Evolutionary conservation across 2,797 vertebrate genomes (phyloP).

Genomic region (Spizella passerina): DNA sequence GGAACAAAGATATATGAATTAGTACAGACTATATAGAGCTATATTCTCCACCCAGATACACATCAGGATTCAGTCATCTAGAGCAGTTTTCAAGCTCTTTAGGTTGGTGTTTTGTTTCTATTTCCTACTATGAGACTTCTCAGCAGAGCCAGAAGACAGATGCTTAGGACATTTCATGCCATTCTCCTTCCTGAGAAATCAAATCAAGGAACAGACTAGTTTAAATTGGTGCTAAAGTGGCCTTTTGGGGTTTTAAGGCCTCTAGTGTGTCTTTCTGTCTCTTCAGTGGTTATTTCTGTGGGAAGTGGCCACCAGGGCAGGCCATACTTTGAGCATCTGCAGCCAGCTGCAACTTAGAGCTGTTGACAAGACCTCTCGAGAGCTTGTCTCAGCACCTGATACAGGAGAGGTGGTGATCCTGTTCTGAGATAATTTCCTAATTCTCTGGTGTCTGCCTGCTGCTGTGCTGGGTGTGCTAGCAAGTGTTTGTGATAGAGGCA

Average conservation of each 20-base stretch:
- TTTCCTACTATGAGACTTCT: not conserved
- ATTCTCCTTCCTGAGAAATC: not conserved
- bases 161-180: not conserved
- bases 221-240: not conserved
- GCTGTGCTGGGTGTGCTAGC: not conserved
- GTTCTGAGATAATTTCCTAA: not conserved
- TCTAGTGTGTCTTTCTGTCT: not conserved
- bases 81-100: not conserved
- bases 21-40: not conserved
- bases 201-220: not conserved
- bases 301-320: not conserved
- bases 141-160: not conserved
- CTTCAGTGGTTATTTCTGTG: not conserved
- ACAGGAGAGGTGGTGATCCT: not conserved
- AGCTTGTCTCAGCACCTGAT: slow-evolving; percentile 15
- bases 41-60: not conserved
- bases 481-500: not conserved
- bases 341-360: not conserved
- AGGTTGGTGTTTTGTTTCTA: not conserved
- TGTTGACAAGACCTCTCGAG: slow-evolving; percentile 40
- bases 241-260: not conserved
- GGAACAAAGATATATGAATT: not conserved
- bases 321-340: not conserved
- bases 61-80: not conserved
- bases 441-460: not conserved